phyloP scores from a whole-genome alignment of 2,113 vertebrate genomes.

The Himantopus leucocephalus region DNA sequence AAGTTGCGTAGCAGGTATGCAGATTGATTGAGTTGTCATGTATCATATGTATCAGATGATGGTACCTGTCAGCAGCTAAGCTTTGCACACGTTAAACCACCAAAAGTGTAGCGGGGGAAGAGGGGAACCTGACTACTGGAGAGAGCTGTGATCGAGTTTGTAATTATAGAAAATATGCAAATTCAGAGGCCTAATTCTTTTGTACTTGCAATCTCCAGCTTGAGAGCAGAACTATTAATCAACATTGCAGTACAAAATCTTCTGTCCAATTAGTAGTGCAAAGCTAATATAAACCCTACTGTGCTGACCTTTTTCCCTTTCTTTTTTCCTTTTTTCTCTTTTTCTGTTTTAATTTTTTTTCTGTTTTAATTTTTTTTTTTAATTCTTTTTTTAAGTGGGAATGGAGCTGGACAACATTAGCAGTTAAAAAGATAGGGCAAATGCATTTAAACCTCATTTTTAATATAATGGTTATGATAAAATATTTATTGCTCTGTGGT shows the following conservation, averaged over 20 bases:
- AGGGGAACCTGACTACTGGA: background rate
- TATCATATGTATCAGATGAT: background rate
- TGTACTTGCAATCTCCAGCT: background rate
- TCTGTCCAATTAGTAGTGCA: conserved; percentile 25
- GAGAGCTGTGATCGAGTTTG: background rate
- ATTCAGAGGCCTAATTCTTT: conserved; percentile 33
- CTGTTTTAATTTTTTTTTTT: background rate
- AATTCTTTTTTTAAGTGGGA: background rate
- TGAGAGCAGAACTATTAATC: conserved; percentile 30
- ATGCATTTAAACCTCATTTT: conserved; percentile 13
- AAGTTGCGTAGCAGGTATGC: background rate
- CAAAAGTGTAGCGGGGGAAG: background rate
- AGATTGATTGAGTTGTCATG: background rate
- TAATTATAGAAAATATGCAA: conserved; percentile 23
- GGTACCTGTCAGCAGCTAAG: background rate
- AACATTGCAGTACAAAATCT: background rate
- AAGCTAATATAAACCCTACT: background rate
- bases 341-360: background rate
- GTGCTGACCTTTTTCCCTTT: background rate
- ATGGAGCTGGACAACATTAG: background rate
- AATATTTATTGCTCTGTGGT: background rate
- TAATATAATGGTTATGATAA: background rate
- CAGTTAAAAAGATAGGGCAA: background rate
- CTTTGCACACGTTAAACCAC: background rate
- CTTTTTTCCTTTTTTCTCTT: background rate